Base-by-base conservation (phyloP, 2,797 vertebrate species). In the Lepus oiostolus region DNA sequence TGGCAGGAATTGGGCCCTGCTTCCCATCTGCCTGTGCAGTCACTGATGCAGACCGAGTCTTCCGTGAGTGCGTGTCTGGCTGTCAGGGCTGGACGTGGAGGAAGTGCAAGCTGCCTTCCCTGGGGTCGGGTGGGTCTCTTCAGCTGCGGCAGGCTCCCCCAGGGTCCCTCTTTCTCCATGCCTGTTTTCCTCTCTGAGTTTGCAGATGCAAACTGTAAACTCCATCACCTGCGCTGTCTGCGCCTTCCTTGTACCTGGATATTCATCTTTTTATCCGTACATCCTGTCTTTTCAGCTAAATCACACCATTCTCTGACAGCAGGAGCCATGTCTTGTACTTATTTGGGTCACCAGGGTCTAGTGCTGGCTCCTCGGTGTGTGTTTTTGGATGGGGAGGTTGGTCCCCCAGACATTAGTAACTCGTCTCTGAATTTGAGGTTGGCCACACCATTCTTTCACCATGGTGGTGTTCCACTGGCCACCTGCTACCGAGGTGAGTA, bases 351-450 rank as follows among this genome's bases (percentile, higher is more conserved):
- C 26, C 26, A 5, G 1, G 28, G n/a, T n/a, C 72, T 67, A n/a
- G 26, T 6, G 13, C 32, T 4, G 32, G 52, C 14, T 42, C 5
- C 60, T 28, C 0, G 0, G 60, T 74, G 52, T 60, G 19, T 52
- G 19, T 32, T 74, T 63, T 84, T 47, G 28, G 7, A 54, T 65
- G 52, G 52, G n/a, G 65, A 71, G 9, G 7, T 63, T 65, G 26
- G 7, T 9, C 1, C 21, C n/a, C 17, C 24, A 38, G 54, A 9
- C 62, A 17, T 12, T 50, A 81, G 42, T 62, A 35, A 30, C 62
- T 42, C 63, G 21, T 35, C 74, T 11, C 67, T 84, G 54, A 47
- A 14, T 52, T 24, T 26, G 85, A 83, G 87, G 63, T 67, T 38
- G 32, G 2, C 1, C 0, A 13, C 22, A 17, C 47, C 77, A 52